These are phyloP conservation scores for Plagodis pulveraria DNA, from an alignment of 2,888 invertebrate species.

Conservation along the genomic window DNA sequence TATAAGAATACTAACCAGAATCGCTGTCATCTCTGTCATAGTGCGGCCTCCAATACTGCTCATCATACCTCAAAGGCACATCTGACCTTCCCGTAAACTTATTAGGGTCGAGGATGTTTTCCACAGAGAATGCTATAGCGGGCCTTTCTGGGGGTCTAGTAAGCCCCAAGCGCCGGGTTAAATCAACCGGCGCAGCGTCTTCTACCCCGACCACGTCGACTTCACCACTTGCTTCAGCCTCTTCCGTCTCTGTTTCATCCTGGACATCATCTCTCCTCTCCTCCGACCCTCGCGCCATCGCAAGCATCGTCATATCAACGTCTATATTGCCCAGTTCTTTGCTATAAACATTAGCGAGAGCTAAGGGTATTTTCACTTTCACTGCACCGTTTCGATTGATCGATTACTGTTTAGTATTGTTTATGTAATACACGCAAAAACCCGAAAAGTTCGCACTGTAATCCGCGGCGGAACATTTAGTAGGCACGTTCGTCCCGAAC, in stretches of 20 bases:
- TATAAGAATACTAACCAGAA: constrained; percentile 65
- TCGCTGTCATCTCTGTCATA: constrained; percentile 86
- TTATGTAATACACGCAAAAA: constrained; percentile 19
- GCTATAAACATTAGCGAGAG: constrained; percentile 36
- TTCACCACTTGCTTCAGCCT: constrained; percentile 70
- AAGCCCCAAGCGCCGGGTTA: constrained; percentile 81
- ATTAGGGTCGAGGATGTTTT: constrained; percentile 95
- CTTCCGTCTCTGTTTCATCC: constrained; percentile 65
- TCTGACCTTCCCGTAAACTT: constrained; percentile 92
- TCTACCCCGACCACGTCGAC: constrained; percentile 81
- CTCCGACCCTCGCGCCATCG: constrained; percentile 79
- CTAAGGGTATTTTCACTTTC: constrained; percentile 46
- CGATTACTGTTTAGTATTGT: constrained; percentile 1
- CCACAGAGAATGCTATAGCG: constrained; percentile 93
- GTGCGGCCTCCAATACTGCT: constrained; percentile 84
- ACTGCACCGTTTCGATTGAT: constrained; percentile 42
- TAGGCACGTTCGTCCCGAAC: constrained; percentile 51
- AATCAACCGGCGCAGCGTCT: constrained; percentile 77
- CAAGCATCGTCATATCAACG: constrained; percentile 84
- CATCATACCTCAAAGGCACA: constrained; percentile 81
- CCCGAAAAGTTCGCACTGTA: constrained; percentile 50
- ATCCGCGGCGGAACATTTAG: constrained; percentile 45
- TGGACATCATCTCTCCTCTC: constrained; percentile 67
- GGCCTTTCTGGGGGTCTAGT: constrained; percentile 84
- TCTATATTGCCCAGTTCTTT: constrained; percentile 43